Evolutionary conservation across 2,113 vertebrate species (phyloP).

Genomic region (Lynx canadensis): DNA sequence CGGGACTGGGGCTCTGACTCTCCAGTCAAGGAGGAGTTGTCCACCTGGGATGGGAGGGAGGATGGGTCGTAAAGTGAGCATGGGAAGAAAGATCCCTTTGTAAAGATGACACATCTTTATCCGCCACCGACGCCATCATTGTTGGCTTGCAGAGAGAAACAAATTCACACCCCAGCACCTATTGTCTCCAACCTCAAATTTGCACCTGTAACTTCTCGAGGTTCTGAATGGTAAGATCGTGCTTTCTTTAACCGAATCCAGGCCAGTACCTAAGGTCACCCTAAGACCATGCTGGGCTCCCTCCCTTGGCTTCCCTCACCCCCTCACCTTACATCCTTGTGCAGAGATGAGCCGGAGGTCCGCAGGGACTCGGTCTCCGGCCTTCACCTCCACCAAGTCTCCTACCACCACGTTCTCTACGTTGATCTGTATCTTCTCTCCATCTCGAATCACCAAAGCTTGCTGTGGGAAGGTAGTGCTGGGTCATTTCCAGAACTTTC

Average conservation of each 20-base stretch:
- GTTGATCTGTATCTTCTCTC: slow-evolving; percentile 88
- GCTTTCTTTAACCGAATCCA: slow-evolving; percentile 75
- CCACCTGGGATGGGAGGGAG: slow-evolving; percentile 86
- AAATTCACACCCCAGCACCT: background rate
- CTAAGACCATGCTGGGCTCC: background rate
- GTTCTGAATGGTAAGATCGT: slow-evolving; percentile 84
- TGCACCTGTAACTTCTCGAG: background rate
- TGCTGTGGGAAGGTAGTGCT: slow-evolving; percentile 79
- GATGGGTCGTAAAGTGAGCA: background rate
- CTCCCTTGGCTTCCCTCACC: rapidly evolving
- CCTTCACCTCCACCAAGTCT: slow-evolving; percentile 92
- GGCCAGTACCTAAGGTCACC: background rate
- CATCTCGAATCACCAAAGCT: slow-evolving; percentile 91
- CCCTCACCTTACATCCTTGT: slow-evolving; percentile 90
- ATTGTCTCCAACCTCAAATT: background rate
- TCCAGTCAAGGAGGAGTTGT: slow-evolving; percentile 95
- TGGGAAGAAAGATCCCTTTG: background rate
- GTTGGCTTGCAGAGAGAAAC: background rate
- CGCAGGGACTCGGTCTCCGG: slow-evolving; percentile 90
- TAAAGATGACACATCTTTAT: background rate
- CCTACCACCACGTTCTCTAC: slow-evolving; percentile 89
- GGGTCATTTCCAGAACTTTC: background rate
- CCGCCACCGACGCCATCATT: background rate
- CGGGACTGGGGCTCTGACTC: slow-evolving; percentile 95
- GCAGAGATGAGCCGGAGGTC: slow-evolving; percentile 90